These are phyloP conservation scores for Solea solea DNA, from an alignment of 2,113 vertebrate species.

Conservation along the genomic window DNA sequence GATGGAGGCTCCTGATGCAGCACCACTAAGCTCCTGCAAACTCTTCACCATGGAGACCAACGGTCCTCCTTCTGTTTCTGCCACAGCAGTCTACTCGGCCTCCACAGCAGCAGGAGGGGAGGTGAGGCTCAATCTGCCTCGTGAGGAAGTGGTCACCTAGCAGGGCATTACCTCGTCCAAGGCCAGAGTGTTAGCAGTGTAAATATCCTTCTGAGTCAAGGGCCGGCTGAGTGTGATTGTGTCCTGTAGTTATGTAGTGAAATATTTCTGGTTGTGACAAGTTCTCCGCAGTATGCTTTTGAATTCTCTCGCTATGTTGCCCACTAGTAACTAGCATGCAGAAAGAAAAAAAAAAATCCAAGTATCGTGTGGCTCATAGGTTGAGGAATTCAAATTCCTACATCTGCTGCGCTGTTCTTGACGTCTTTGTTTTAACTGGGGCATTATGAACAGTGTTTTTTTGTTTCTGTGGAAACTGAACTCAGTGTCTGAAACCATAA, in stretches of 20 bases:
- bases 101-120: slow-evolving; percentile 67
- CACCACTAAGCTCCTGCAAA: slow-evolving; percentile 59
- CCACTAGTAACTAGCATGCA: slow-evolving; percentile 65
- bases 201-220: slow-evolving; percentile 53
- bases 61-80: slow-evolving; percentile 53
- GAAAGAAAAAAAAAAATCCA: slow-evolving; percentile 20
- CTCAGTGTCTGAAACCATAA: slow-evolving; percentile 17
- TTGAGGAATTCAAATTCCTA: slow-evolving; percentile 62
- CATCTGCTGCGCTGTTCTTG: slow-evolving; percentile 47
- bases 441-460: slow-evolving; percentile 51
- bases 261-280: slow-evolving; percentile 58
- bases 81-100: slow-evolving; percentile 68
- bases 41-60: slow-evolving; percentile 79
- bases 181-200: slow-evolving; percentile 45
- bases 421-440: slow-evolving; percentile 49
- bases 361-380: slow-evolving; percentile 38
- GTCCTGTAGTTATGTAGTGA: slow-evolving; percentile 53
- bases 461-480: slow-evolving; percentile 17
- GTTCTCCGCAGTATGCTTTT: slow-evolving; percentile 43
- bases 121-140: slow-evolving; percentile 79
- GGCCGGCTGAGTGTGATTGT: slow-evolving; percentile 45
- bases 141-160: slow-evolving; percentile 71
- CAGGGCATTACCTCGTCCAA: slow-evolving; percentile 22
- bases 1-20: slow-evolving; percentile 37
- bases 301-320: slow-evolving; percentile 47